A percentile compares a stretch with the other conserved stretches of the same genome.
Conservation (phyloP, 2,888 invertebrate species). For the Diarsia dahlii region DNA sequence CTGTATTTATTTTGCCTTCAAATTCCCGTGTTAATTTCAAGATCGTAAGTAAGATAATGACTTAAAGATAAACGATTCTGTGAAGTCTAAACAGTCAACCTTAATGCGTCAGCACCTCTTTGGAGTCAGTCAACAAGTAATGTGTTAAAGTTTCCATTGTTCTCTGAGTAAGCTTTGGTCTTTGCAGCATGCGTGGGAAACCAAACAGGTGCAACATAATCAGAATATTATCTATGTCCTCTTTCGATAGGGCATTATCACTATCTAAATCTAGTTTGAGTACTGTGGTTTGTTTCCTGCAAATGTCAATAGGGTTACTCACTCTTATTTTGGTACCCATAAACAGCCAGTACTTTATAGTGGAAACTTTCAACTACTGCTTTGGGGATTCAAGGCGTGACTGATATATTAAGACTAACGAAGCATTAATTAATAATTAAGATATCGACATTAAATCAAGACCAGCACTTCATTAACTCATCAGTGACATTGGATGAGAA, state of each 20-base stretch:
- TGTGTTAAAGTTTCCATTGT: constrained; percentile 23
- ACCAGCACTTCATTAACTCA: constrained; percentile 46
- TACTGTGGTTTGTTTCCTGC: constrained; percentile 16
- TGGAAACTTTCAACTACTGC: neutral
- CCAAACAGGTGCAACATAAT: constrained; percentile 27
- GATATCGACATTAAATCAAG: constrained; percentile 37
- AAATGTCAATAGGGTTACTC: constrained; percentile 30
- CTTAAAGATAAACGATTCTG: constrained; percentile 54
- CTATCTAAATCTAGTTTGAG: constrained; percentile 27
- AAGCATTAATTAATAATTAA: constrained; percentile 51
- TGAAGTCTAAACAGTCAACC: constrained; percentile 32
- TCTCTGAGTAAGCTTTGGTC: constrained; percentile 18
- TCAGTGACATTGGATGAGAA: constrained; percentile 57
- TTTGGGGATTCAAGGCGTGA: neutral
- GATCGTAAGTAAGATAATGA: constrained; percentile 49
- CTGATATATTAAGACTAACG: constrained; percentile 3
- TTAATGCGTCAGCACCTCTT: constrained; percentile 53
- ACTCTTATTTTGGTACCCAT: neutral
- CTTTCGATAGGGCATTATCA: constrained; percentile 32
- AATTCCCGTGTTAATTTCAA: constrained; percentile 50
- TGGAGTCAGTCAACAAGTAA: constrained; percentile 18
- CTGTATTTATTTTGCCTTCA: constrained; percentile 50
- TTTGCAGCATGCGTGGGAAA: constrained; percentile 43
- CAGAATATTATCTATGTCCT: constrained; percentile 36
- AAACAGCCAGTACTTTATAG: neutral